A percentile compares a stretch with the other conserved stretches of the same genome.
These are phyloP conservation scores for Liodrosophila aerea DNA, from an alignment of 2,888 invertebrate species.

Conservation along the genomic window DNA sequence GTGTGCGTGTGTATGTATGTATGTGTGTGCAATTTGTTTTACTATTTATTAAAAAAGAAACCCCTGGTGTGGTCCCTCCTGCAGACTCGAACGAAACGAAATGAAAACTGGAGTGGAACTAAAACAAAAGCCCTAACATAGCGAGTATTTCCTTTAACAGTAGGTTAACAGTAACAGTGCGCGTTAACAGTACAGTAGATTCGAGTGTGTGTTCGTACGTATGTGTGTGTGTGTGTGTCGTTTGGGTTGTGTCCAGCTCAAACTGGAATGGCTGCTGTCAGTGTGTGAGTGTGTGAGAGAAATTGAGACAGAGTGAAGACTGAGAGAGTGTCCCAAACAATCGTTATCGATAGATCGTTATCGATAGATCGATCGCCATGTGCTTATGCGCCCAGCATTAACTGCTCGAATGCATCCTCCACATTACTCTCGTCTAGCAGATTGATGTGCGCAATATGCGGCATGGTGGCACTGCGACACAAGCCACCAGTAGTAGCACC, in stretches of 20 bases:
- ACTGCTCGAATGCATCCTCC: conserved; percentile 93
- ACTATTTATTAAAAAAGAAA: conserved; percentile 21
- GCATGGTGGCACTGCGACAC: conserved; percentile 90
- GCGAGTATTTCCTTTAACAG: conserved; percentile 13
- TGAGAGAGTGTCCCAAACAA: conserved; percentile 20
- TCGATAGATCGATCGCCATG: conserved; percentile 21
- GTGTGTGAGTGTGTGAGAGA: conserved; percentile 16
- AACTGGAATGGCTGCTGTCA: conserved; percentile 50
- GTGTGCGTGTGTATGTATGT: conserved; percentile 14
- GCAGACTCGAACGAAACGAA: neutral
- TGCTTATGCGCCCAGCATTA: conserved; percentile 85
- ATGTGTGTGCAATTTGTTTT: conserved; percentile 5
- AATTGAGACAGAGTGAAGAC: no score
- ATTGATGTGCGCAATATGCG: conserved; percentile 87
- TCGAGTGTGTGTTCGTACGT: conserved; percentile 22
- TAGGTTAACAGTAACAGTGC: conserved; percentile 18
- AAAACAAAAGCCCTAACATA: conserved; percentile 32
- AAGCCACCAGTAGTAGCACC: conserved; percentile 79
- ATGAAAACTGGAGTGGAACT: conserved; percentile 12
- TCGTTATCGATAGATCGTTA: conserved; percentile 25
- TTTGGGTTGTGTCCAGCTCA: conserved; percentile 55
- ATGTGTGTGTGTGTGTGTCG: conserved; percentile 33
- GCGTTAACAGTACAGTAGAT: conserved; percentile 57
- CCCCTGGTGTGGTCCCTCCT: conserved; percentile 50
- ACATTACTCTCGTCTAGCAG: conserved; percentile 91